These are phyloP conservation scores for Neogobius melanostomus DNA, from an alignment of 2,113 vertebrate species.

Conservation along the genomic window DNA sequence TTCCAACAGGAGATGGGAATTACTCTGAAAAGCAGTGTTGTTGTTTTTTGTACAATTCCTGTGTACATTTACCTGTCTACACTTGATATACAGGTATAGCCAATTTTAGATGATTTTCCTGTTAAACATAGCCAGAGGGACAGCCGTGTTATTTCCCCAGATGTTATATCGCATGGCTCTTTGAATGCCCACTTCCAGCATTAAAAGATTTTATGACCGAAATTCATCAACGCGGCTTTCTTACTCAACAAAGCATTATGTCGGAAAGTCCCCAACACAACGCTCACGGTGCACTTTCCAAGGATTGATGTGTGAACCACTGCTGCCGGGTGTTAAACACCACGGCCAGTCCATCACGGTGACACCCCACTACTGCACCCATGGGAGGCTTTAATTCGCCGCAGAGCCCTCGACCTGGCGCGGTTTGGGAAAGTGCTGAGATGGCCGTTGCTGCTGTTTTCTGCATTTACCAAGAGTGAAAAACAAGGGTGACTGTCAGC, in stretches of 20 bases:
- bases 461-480: not conserved
- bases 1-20: too few species aligned
- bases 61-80: too few species aligned
- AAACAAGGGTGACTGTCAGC: not conserved
- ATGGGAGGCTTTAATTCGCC: not conserved
- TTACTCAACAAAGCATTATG: constrained; percentile 1
- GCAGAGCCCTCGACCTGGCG: not conserved
- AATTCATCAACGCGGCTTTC: not conserved
- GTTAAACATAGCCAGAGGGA: not conserved
- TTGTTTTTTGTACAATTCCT: too few species aligned
- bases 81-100: too few species aligned
- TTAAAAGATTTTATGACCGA: not conserved
- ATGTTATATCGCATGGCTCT: not conserved
- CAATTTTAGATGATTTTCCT: not conserved
- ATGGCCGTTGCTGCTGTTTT: not conserved
- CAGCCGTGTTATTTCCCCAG: not conserved
- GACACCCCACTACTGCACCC: not conserved
- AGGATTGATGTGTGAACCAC: constrained; percentile 4
- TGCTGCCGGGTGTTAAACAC: not conserved
- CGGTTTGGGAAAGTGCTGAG: constrained; percentile 1
- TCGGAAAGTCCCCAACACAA: not conserved
- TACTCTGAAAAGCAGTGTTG: too few species aligned
- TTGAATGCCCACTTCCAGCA: not conserved
- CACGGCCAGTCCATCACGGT: not conserved
- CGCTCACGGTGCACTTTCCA: not conserved